Percentiles rank a stretch among this genome's conserved stretches.
Conservation (phyloP, 1,140 invertebrate genomes). For the Chironomus striatipennis region DNA sequence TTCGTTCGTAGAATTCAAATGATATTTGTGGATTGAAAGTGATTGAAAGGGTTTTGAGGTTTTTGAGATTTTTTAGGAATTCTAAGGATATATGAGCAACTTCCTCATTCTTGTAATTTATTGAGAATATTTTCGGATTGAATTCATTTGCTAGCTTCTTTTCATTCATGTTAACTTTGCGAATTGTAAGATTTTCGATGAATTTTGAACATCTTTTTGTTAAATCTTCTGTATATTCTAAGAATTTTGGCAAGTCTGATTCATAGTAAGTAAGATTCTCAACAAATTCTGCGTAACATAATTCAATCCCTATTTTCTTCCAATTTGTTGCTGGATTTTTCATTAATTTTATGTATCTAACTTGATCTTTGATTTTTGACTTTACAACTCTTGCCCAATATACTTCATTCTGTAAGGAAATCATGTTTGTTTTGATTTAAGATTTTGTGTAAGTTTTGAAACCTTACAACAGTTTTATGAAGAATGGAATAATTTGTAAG, state of each 20-base stretch:
- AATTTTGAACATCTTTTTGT: background rate
- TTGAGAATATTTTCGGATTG: background rate
- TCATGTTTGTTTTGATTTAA: too few species aligned
- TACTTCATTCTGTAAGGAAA: conserved; percentile 6
- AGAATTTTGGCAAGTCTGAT: background rate
- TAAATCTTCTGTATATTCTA: background rate
- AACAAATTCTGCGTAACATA: background rate
- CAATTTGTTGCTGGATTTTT: background rate
- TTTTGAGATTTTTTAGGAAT: conserved; percentile 7
- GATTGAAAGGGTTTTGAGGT: background rate
- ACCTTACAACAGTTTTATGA: too few species aligned
- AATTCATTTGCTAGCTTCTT: background rate
- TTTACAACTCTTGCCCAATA: conserved; percentile 2
- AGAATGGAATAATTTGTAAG: too few species aligned
- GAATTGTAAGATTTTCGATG: background rate
- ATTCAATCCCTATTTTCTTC: conserved; percentile 6
- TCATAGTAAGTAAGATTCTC: background rate
- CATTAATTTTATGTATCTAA: background rate
- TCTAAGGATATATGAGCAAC: background rate
- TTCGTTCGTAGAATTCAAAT: background rate
- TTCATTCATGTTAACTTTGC: background rate
- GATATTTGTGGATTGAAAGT: background rate
- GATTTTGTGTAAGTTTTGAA: too few species aligned
- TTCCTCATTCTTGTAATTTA: background rate
- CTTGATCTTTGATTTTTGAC: background rate